Evolutionary conservation across 2,113 vertebrate species (phyloP), one percentile per base, ranked within the genome.

Genomic region (Pardalotus punctatus): DNA sequence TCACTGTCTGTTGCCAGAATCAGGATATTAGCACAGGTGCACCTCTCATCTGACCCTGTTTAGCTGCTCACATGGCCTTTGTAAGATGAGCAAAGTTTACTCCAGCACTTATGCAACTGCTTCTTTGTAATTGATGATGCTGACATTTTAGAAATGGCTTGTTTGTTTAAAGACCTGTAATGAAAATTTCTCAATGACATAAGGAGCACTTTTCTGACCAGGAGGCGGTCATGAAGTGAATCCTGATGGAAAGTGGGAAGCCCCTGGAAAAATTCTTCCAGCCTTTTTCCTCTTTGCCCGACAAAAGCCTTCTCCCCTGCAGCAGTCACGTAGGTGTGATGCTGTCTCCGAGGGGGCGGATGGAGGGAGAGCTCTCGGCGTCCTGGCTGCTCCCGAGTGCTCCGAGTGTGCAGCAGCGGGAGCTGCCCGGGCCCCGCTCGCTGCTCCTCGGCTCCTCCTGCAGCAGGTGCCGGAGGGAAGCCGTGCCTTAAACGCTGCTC

Each of bases 61-160:
- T 70, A 86, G 70, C 79, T 89, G 42, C 25, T 88, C 87, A 51
- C 48, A 14, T 25, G 57, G 50, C 58, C 92, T 95, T 93, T 77
- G 33, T 62, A 48, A 70, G 81, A 82, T 72, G 51, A 81, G 53
- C 95, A 92, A 92, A 88, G 90, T 93, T 96, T 88, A 74, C 92
- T 78, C 77, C 82, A 81, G 69, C 86, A 28, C 28, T 88, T 81
- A 61, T 3, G 33, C 3, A 14, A 69, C 67, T 81, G 53, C 45
- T 48, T 90, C 23, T 47, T 90, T 71, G 29, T 90, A 95, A 95
- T 7, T 92, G 77, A 90, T 90, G 72, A 64, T 64, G 94, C 79
- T 93, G 93, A 92, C 88, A 86, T 92, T 93, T 70, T 3, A 74
- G 73, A 83, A 74, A 54, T 67, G 17, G 48, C 88, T 77, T 90